phyloP scores from a whole-genome alignment of 1,140 invertebrate genomes.

The Carposina sasakii region DNA sequence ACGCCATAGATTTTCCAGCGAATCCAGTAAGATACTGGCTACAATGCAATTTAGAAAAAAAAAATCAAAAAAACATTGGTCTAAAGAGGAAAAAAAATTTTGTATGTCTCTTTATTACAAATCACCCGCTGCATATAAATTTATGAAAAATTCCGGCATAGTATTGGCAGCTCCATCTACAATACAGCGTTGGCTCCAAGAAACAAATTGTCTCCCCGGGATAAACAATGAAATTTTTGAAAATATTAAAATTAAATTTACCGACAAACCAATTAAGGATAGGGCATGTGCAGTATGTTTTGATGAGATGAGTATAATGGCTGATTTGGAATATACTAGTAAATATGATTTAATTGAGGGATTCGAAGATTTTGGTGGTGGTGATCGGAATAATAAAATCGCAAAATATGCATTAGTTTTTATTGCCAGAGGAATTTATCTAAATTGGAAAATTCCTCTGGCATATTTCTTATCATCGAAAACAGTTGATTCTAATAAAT shows the following conservation, averaged over 20 bases:
- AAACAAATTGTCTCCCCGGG: constrained; percentile 12
- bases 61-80: constrained; percentile 8
- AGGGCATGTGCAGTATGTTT: constrained; percentile 16
- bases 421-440: constrained; percentile 18
- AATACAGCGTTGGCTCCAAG: constrained; percentile 13
- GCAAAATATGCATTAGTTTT: constrained; percentile 18
- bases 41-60: constrained; percentile 6
- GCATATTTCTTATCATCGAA: constrained; percentile 10
- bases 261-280: constrained; percentile 9
- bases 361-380: constrained; percentile 22
- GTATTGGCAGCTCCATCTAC: constrained; percentile 14
- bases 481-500: constrained; percentile 9
- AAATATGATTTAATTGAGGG: constrained; percentile 20
- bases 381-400: constrained; percentile 1
- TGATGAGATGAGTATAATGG: constrained; percentile 18
- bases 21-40: constrained; percentile 7
- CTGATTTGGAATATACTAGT: constrained; percentile 17
- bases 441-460: constrained; percentile 14
- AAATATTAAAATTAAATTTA: constrained; percentile 17
- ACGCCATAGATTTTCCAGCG: not conserved
- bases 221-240: constrained; percentile 14
- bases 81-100: constrained; percentile 13
- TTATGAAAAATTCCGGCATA: constrained; percentile 9
- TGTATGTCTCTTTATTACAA: constrained; percentile 13
- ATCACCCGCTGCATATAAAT: constrained; percentile 13